Evolutionary conservation across 2,113 vertebrate species (phyloP).

Genomic region (Pseudopipra pipra): DNA sequence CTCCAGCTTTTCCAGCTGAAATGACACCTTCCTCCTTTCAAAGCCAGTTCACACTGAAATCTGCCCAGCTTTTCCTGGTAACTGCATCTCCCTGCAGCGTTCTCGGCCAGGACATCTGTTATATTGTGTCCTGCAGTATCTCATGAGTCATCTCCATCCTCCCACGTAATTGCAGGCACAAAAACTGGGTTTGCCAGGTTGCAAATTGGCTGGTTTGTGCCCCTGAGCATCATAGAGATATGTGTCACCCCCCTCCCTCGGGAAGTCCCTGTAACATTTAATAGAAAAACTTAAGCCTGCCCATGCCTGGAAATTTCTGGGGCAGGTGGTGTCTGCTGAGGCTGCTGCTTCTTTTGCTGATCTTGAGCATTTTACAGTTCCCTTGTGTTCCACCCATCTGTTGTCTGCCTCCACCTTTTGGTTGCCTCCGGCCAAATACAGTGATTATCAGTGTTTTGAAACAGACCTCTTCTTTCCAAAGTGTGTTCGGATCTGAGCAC

Average conservation of each 20-base stretch:
- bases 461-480: neutral
- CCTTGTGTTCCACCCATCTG: neutral
- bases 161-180: neutral
- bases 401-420: neutral
- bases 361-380: neutral
- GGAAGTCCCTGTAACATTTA: neutral
- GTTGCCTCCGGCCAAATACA: neutral
- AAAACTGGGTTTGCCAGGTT: neutral
- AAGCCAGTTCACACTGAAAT: neutral
- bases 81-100: neutral
- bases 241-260: neutral
- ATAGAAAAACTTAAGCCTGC: neutral
- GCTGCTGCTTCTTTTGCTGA: neutral
- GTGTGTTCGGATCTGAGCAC: neutral
- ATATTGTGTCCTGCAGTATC: neutral
- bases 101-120: neutral
- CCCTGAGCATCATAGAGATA: rapidly evolving
- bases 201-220: neutral
- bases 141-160: neutral
- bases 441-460: neutral
- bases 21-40: neutral
- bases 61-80: neutral
- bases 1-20: neutral
- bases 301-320: rapidly evolving
- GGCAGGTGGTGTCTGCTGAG: neutral